These are phyloP conservation scores for Equus przewalskii DNA, from an alignment of 2,113 vertebrate genomes.

Conservation along the genomic window DNA sequence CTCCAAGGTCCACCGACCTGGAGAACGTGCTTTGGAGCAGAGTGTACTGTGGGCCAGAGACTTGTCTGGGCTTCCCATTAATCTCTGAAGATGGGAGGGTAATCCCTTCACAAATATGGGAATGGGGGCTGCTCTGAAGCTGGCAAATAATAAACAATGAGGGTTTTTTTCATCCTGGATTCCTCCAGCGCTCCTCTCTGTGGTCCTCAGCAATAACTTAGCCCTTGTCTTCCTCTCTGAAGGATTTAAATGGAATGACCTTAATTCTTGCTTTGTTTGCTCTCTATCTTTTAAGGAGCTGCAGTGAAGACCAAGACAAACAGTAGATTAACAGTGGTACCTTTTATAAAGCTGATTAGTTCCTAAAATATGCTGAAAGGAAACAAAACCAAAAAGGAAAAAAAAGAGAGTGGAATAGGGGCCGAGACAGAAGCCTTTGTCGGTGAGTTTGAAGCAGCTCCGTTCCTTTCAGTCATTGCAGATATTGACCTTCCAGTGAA, in stretches of 20 bases:
- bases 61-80: slow-evolving; percentile 84
- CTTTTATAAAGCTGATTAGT: slow-evolving; percentile 89
- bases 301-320: slow-evolving; percentile 90
- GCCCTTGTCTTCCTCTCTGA: slow-evolving; percentile 87
- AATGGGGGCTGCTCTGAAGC: slow-evolving; percentile 79
- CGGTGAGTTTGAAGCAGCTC: slow-evolving; percentile 81
- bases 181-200: slow-evolving; percentile 82
- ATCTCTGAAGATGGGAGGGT: slow-evolving; percentile 85
- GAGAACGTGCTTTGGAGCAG: slow-evolving; percentile 68
- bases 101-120: slow-evolving; percentile 89
- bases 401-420: slow-evolving; percentile 76
- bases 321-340: slow-evolving; percentile 90
- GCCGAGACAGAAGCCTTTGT: slow-evolving; percentile 81
- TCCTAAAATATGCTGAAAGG: slow-evolving; percentile 88
- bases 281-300: slow-evolving; percentile 89
- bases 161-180: slow-evolving; percentile 81
- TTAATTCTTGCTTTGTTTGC: slow-evolving; percentile 91
- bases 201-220: slow-evolving; percentile 89
- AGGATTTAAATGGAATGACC: slow-evolving; percentile 91
- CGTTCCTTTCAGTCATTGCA: slow-evolving; percentile 79
- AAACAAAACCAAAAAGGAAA: slow-evolving; percentile 84
- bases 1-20: background rate
- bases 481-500: slow-evolving; percentile 82
- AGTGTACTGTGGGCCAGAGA: slow-evolving; percentile 61
- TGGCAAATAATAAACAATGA: slow-evolving; percentile 88